Evolutionary conservation across 64 coral and sea anemone genomes (phyloP), one percentile per base, ranked within the genome.

Genomic region (Pocillopora damicornis): DNA sequence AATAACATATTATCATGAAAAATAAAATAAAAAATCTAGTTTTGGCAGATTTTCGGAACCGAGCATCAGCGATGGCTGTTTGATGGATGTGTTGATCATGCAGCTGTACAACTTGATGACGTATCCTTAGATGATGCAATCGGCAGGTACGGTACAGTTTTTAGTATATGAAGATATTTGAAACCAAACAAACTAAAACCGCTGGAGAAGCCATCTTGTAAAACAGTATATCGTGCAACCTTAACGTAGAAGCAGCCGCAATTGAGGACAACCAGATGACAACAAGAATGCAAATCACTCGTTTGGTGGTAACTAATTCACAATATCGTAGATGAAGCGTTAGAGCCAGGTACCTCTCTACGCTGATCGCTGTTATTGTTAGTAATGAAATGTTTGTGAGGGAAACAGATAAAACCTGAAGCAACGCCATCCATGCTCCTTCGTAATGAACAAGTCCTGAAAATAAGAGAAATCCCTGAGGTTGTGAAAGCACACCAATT

Each of bases 91-190:
- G 37, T 7, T 14, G 1, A 17, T 77, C 75, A 17, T 22, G 45
- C 8, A 77, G 58, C 15, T 30, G 30, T 30, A 57, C 30, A 1
- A 42, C 42, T 51, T 77, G 75, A 77, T 77, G 37, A 9, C 37
- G 16, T 16, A 77, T 77, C 58, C 42, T 42, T 15, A 16, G 16
- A 77, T 77, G 75, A 15, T 77, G 75, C 5, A 77, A 0, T 9
- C 36, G 37, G 9, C 86, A 92, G 62, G 93, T 91, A 60, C 91
- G 88, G 58, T 93, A 92, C 65, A 89, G 95, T 67, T 93, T 93
- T 51, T 98, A 85, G 10, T 88, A 88, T 76, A 89, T 89, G 15
- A 80, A 86, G 79, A 91, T 91, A 22, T 36, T 94, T 15, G 72
- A 15, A 2, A 89, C 37, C 7, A 89, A 34, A 30, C 76, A 30